These are phyloP conservation scores for Xylophagus ater DNA, from an alignment of 2,888 invertebrate species.

Conservation along the genomic window DNA sequence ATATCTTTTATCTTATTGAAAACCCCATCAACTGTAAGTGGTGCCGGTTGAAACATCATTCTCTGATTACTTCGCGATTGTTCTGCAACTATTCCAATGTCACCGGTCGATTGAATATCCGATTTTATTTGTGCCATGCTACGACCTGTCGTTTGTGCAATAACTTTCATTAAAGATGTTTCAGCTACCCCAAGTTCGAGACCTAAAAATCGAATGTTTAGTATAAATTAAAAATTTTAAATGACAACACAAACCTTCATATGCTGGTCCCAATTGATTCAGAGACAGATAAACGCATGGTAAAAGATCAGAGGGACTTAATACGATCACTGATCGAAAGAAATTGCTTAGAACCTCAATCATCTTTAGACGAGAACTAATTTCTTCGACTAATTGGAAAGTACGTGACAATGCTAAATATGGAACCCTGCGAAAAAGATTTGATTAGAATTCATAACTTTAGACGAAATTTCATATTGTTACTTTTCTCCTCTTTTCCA, in stretches of 20 bases:
- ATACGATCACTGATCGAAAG: constrained; percentile 76
- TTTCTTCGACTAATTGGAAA: constrained; percentile 78
- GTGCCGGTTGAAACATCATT: constrained; percentile 76
- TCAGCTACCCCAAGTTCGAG: constrained; percentile 91
- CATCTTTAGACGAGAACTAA: constrained; percentile 76
- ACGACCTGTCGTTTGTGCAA: constrained; percentile 81
- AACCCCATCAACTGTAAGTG: constrained; percentile 61
- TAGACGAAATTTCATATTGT: constrained; percentile 21
- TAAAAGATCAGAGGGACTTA: constrained; percentile 82
- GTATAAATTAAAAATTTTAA: no score
- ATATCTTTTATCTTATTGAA: constrained; percentile 78
- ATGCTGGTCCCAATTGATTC: constrained; percentile 93
- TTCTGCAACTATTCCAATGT: constrained; percentile 85
- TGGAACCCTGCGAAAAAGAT: constrained; percentile 57
- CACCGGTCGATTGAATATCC: constrained; percentile 52
- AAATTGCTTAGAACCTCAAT: constrained; percentile 86
- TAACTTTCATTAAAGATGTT: constrained; percentile 85
- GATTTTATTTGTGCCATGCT: constrained; percentile 71
- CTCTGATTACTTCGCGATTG: constrained; percentile 71
- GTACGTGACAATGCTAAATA: constrained; percentile 87
- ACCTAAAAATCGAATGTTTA: constrained; percentile 38
- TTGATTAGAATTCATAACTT: constrained; percentile 6
- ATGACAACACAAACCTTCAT: constrained; percentile 55
- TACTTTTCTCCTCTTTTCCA: constrained; percentile 65
- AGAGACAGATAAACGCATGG: constrained; percentile 87